These are phyloP conservation scores for Lithophane socia DNA, from an alignment of 2,888 invertebrate species.

Conservation along the genomic window DNA sequence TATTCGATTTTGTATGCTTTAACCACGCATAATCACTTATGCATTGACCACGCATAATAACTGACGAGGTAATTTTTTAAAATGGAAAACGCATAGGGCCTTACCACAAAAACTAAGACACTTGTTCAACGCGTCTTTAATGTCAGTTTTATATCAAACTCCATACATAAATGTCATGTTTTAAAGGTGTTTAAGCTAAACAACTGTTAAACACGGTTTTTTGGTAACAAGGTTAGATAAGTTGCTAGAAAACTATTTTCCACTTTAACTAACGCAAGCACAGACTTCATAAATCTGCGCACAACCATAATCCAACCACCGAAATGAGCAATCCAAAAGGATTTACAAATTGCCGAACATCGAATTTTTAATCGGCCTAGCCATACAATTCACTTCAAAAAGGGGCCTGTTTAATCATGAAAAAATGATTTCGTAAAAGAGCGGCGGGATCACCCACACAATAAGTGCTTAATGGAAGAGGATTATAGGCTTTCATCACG, in stretches of 20 bases:
- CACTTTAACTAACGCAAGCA: too few relatives aligned
- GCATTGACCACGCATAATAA: background rate
- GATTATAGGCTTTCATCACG: constrained; percentile 80
- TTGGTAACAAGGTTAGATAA: too few relatives aligned
- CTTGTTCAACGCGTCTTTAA: too few relatives aligned
- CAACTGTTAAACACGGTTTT: too few relatives aligned
- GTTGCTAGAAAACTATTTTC: background rate
- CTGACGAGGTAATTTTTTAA: too few relatives aligned
- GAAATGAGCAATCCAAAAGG: constrained; percentile 57
- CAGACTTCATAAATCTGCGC: constrained; percentile 7
- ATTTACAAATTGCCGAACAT: constrained; percentile 59
- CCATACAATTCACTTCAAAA: constrained; percentile 61
- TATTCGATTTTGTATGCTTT: background rate
- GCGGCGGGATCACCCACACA: constrained; percentile 72
- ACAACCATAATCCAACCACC: constrained; percentile 33
- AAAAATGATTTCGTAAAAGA: constrained; percentile 75
- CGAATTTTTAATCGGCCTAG: constrained; percentile 53
- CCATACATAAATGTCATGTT: too few relatives aligned
- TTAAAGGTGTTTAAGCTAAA: too few relatives aligned
- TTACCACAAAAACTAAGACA: too few relatives aligned
- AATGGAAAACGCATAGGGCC: too few relatives aligned
- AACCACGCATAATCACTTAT: background rate
- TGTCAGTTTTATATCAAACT: too few relatives aligned
- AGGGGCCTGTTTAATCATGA: constrained; percentile 73
- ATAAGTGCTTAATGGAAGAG: constrained; percentile 81